Percentiles rank a stretch among this genome's conserved stretches.
phyloP scores from a whole-genome alignment of 2,888 invertebrate species.

The Dermolepida albohirtum region DNA sequence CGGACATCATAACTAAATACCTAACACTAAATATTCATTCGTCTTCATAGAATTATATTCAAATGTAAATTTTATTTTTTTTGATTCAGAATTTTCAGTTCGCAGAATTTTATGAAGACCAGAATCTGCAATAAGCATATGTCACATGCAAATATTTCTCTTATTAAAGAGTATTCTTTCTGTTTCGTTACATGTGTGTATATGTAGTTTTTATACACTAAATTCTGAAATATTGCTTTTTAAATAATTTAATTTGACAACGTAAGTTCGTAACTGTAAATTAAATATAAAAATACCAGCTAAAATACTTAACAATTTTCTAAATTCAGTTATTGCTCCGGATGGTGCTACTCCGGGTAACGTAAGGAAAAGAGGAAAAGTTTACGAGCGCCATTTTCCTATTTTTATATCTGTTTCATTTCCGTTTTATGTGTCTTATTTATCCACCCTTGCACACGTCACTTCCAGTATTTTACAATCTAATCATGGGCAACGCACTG shows the following conservation, averaged over 20 bases:
- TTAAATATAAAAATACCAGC: conserved; percentile 10
- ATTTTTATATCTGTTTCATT: conserved; percentile 68
- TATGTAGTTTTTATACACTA: too few relatives aligned
- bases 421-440: conserved; percentile 67
- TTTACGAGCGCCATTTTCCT: conserved; percentile 64
- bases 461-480: conserved; percentile 69
- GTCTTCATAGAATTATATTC: too few relatives aligned
- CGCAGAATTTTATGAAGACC: too few relatives aligned
- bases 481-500: conserved; percentile 69
- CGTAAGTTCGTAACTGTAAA: not conserved
- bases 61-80: too few relatives aligned
- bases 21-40: too few relatives aligned
- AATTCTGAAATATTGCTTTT: too few relatives aligned
- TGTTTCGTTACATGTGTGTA: too few relatives aligned
- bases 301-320: conserved; percentile 13
- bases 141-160: too few relatives aligned
- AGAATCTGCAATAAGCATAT: too few relatives aligned
- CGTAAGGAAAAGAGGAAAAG: conserved; percentile 47
- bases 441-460: conserved; percentile 68
- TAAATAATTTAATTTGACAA: not conserved
- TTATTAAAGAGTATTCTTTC: too few relatives aligned
- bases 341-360: not conserved
- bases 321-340: conserved; percentile 10
- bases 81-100: too few relatives aligned
- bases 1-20: too few relatives aligned